Evolutionary conservation across 2,888 invertebrate genomes (phyloP), one percentile per base, ranked within the genome.

Genomic region (Xanthostigma xanthostigma): DNA sequence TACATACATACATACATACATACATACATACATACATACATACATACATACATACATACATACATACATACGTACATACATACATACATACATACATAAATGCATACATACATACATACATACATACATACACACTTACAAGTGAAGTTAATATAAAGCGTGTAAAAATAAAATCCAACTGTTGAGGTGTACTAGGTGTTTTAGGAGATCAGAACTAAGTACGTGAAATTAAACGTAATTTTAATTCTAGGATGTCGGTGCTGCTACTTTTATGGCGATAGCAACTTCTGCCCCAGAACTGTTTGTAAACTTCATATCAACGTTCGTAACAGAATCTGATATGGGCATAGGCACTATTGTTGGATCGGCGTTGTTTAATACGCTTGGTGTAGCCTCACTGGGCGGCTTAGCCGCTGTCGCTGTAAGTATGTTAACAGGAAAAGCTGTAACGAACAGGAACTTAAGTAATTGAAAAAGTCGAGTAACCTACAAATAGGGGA

Each of bases 201-300:
- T n/a, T 40, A 13, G 9, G 40, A 40, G 13, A 40, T 14, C n/a
- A 40, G 14, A 40, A 17, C 13, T 17, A n/a, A 40, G 9, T 40
- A 2, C 2, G 2, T 3, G 17, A 10, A 10, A 40, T 11, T 11
- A 11, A 41, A 46, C 9, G 12, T 9, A 10, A 11, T n/a, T 46
- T 14, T 37, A 13, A 37, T 64, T 60, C 17, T 66, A 82, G 71
- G 93, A 97, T 67, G 90, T 96, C 11, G 95, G 94, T 0, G 96
- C 94, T 0, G 96, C 96, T 3, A 96, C 95, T 0, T 95, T 97
- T 59, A 92, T 96, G 88, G 87, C 96, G 0, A 81, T 92, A 1
- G 96, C 95, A 4, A 95, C 95, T 1, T 91, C 92, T 12, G 87
- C 90, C 54, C 95, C 95, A 0, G 95, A 96, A 67, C 78, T 94